Evolutionary conservation across 2,888 invertebrate species (phyloP).

Genomic region (Drosophila mettleri): DNA sequence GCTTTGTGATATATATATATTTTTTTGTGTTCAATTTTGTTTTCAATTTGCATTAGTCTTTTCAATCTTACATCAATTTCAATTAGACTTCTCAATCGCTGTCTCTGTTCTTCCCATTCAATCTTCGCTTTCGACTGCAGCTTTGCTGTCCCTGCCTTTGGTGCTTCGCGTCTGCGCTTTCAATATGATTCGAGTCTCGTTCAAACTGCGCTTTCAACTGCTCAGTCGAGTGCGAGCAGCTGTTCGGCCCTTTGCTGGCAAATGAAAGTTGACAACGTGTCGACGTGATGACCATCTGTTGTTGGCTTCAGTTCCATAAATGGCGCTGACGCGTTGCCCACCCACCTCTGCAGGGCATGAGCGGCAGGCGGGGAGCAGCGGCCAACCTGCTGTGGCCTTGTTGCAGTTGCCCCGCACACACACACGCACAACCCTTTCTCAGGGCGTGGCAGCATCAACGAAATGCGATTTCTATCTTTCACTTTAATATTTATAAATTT

Average conservation of each 20-base stretch:
- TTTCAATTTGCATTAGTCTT: no score
- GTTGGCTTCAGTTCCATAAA: slow-evolving; percentile 47
- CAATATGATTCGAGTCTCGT: not conserved
- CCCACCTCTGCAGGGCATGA: slow-evolving; percentile 47
- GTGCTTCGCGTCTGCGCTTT: not conserved
- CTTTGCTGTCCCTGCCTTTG: no score
- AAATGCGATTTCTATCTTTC: slow-evolving; percentile 56
- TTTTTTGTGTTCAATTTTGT: not conserved
- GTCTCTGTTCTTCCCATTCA: no score
- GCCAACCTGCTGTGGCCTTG: slow-evolving; percentile 45
- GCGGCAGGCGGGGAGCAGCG: not conserved
- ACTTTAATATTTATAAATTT: slow-evolving; percentile 58
- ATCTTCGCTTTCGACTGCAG: no score
- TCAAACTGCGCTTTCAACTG: not conserved
- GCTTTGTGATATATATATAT: not conserved
- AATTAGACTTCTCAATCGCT: no score
- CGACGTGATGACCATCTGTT: slow-evolving; percentile 69
- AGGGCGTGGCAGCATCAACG: slow-evolving; percentile 33
- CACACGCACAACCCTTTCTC: no score
- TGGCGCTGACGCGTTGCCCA: slow-evolving; percentile 59
- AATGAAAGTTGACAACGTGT: slow-evolving; percentile 73
- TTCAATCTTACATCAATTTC: no score
- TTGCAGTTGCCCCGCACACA: slow-evolving; percentile 3
- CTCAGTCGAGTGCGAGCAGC: slow-evolving; percentile 16
- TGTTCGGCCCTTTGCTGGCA: slow-evolving; percentile 33